Percentiles rank a stretch among this genome's conserved stretches.
Evolutionary conservation across 2,113 vertebrate species (phyloP).

Genomic region (Crotalus helleri): DNA sequence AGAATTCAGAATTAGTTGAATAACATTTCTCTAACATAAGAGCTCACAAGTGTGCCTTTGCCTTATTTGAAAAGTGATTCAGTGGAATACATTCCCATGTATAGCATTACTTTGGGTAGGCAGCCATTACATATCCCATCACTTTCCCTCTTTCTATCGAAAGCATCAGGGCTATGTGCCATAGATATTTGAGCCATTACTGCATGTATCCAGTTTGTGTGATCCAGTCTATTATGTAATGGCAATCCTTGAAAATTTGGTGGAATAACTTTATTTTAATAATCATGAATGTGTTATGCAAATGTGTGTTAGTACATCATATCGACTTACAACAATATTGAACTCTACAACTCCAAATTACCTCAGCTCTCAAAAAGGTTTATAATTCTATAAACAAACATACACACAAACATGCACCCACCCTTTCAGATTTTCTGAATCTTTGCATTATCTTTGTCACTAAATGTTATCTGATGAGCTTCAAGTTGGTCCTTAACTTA

Average conservation of each 20-base stretch:
- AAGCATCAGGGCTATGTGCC: not conserved
- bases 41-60: not conserved
- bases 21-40: not conserved
- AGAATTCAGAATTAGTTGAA: not conserved
- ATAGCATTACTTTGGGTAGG: not conserved
- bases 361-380: not conserved
- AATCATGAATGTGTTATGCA: not conserved
- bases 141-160: not conserved
- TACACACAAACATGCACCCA: not conserved
- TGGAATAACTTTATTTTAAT: not conserved
- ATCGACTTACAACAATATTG: not conserved
- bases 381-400: not conserved
- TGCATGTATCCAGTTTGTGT: not conserved
- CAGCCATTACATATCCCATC: not conserved
- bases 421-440: not conserved
- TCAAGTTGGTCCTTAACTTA: not conserved
- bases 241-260: not conserved
- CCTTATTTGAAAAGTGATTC: not conserved
- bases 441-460: not conserved
- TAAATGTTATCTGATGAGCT: not conserved
- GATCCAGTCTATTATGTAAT: not conserved
- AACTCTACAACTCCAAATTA: not conserved
- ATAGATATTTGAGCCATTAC: not conserved
- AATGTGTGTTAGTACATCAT: not conserved
- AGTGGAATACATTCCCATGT: not conserved